Base-by-base conservation (phyloP, 2,797 vertebrate genomes). In the Heliangelus exortis region DNA sequence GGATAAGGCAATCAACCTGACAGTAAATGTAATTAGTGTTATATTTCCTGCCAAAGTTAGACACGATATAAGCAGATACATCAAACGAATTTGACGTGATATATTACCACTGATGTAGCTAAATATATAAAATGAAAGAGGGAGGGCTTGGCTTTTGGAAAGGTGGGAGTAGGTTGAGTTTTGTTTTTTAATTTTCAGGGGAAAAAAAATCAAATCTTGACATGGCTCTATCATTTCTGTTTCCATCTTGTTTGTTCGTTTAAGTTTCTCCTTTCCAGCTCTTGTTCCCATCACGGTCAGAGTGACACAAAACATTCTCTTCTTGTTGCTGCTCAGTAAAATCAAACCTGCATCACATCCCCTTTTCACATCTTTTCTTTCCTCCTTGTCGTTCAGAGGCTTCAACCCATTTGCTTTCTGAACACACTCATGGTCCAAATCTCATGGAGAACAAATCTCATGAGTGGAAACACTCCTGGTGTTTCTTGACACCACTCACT, bases 31-130 rank as follows among this genome's bases (percentile, higher is more conserved):
- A 96, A 94, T 94, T 92, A 93, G 82, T 72, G 62, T 73, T 91
- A 86, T 10, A 84, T 61, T 91, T 84, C 89, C 88, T 93, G 95
- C 76, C 95, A 93, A 92, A 91, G 91, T 91, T 65, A 86, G 55
- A 86, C 63, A 34, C 28, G 66, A 81, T 90, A 78, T 71, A 94
- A 95, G 66, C 79, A 91, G 55, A 88, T 86, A 83, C 20, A 85
- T 81, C 83, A 86, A 84, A 92, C 0, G 1, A 68, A 88, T 90
- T 54, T 90, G 79, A 93, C 47, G 41, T 61, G 51, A 93, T 76
- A 45, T 51, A 87, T 93, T 90, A 89, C 36, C 48, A 87, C 0
- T 66, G 71, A 75, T 88, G 53, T 47, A 41, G 41, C 65, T 86
- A 87, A 91, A 77, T 75, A 89, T 22, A 87, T 34, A 51, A 79